phyloP scores from a whole-genome alignment of 1,140 invertebrate genomes.

The Polypedilum pembai region DNA sequence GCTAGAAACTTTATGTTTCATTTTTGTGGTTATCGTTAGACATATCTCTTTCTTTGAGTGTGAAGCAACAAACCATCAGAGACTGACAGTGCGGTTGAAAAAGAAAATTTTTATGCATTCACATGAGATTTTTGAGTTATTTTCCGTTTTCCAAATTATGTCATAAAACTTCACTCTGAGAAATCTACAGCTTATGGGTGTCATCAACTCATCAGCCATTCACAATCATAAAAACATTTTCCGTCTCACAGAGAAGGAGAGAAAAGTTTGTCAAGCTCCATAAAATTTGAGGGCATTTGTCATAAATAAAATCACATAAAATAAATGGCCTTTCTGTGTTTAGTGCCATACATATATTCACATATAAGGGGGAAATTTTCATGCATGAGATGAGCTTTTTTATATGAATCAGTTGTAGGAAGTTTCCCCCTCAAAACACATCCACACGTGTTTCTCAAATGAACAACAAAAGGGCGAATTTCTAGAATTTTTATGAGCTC shows the following conservation, averaged over 20 bases:
- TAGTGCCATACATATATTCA: background rate
- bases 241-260: background rate
- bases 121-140: too few relatives aligned
- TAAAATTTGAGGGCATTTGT: slow-evolving; percentile 12
- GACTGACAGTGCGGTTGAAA: too few relatives aligned
- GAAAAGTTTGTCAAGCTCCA: background rate
- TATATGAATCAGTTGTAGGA: background rate
- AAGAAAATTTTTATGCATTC: too few relatives aligned
- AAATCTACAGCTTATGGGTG: background rate
- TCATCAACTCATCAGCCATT: slow-evolving; percentile 5
- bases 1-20: too few relatives aligned
- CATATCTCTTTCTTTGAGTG: too few relatives aligned
- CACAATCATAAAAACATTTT: background rate
- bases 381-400: background rate
- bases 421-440: background rate
- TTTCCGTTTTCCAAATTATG: too few relatives aligned
- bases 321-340: slow-evolving; percentile 3
- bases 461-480: too few relatives aligned
- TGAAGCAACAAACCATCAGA: too few relatives aligned
- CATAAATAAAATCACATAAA: slow-evolving; percentile 7
- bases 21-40: too few relatives aligned
- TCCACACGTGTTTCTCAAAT: background rate
- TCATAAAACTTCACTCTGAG: too few relatives aligned
- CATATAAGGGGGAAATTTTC: background rate
- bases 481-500: too few relatives aligned